phyloP scores from a whole-genome alignment of 2,797 vertebrate species.

The Varecia variegata region DNA sequence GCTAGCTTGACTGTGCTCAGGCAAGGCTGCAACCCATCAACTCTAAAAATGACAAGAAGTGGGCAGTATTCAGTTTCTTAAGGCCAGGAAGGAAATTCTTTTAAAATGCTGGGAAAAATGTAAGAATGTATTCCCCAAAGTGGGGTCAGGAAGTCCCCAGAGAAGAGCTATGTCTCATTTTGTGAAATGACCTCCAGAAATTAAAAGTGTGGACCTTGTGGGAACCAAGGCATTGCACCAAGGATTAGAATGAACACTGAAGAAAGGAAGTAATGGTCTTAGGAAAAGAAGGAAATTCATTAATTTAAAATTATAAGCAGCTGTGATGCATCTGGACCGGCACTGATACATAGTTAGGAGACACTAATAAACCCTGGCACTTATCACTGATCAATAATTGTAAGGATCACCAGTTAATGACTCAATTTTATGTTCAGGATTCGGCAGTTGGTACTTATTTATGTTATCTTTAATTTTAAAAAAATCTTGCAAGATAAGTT shows the following conservation, averaged over 20 bases:
- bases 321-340: not conserved
- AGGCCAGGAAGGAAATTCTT: slow-evolving; percentile 72
- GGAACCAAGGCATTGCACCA: slow-evolving; percentile 5
- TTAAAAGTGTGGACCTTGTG: slow-evolving; percentile 29
- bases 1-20: not conserved
- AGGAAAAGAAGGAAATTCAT: not conserved
- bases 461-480: slow-evolving; percentile 12
- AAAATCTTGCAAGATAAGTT: not conserved
- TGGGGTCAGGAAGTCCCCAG: slow-evolving; percentile 60
- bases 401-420: not conserved
- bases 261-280: not conserved
- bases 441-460: not conserved
- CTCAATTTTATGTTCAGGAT: not conserved
- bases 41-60: slow-evolving; percentile 55
- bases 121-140: slow-evolving; percentile 65
- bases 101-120: slow-evolving; percentile 70
- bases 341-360: not conserved
- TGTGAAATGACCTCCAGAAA: slow-evolving; percentile 55
- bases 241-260: slow-evolving; percentile 9
- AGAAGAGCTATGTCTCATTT: slow-evolving; percentile 33
- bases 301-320: slow-evolving; percentile 45
- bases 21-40: slow-evolving; percentile 65
- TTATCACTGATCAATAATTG: not conserved
- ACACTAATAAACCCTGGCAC: not conserved
- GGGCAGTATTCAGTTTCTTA: slow-evolving; percentile 51